A percentile compares a stretch with the other conserved stretches of the same genome.
These are phyloP conservation scores for Deroptyus accipitrinus DNA, from an alignment of 2,113 vertebrate genomes.

Conservation along the genomic window DNA sequence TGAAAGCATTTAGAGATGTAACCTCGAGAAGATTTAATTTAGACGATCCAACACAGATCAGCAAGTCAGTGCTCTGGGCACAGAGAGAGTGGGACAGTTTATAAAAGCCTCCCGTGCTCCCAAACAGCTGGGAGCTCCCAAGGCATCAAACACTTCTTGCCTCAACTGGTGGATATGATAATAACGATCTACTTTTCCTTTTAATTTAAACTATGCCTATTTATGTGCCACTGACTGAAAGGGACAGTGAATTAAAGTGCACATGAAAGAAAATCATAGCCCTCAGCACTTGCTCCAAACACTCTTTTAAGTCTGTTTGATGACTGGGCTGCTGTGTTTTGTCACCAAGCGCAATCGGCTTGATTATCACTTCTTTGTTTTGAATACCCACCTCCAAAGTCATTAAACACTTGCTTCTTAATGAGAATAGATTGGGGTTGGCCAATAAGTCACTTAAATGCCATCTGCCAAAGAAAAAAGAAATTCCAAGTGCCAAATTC, in stretches of 20 bases:
- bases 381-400: conserved; percentile 8
- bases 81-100: fast-evolving
- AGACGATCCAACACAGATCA: neutral
- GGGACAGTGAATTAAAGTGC: conserved; percentile 51
- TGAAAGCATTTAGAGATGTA: neutral
- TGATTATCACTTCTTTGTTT: conserved; percentile 13
- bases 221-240: conserved; percentile 37
- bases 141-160: neutral
- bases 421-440: conserved; percentile 25
- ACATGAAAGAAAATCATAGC: conserved; percentile 53
- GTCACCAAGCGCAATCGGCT: neutral
- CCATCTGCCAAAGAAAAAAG: conserved; percentile 20
- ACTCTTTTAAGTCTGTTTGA: conserved; percentile 3
- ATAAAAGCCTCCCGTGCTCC: neutral
- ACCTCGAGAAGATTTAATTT: neutral
- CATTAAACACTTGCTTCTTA: conserved; percentile 51
- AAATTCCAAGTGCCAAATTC: neutral
- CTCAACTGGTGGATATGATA: neutral
- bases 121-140: neutral
- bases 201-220: conserved; percentile 49
- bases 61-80: neutral
- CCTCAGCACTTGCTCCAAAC: conserved; percentile 43
- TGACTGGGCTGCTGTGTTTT: conserved; percentile 2
- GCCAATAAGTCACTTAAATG: conserved; percentile 47
- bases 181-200: conserved; percentile 5